Percentiles rank a stretch among this genome's conserved stretches.
phyloP scores from a whole-genome alignment of 2,888 invertebrate genomes.

The Dolichopus griseipennis region DNA sequence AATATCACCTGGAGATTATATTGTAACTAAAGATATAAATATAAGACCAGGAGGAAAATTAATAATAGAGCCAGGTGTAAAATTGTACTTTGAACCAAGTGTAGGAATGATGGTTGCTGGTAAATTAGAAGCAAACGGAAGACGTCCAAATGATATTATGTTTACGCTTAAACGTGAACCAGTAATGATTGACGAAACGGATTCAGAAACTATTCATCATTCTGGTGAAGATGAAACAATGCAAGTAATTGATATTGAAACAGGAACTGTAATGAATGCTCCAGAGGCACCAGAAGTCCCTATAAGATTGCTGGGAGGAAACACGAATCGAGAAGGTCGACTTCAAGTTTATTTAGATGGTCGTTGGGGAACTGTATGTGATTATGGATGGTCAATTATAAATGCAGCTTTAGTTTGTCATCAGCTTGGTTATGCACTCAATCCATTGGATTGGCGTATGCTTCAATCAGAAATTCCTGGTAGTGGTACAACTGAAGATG shows the following conservation, averaged over 20 bases:
- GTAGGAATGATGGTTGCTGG: slow-evolving; percentile 97
- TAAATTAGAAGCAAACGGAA: slow-evolving; percentile 72
- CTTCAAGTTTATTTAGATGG: slow-evolving; percentile 74
- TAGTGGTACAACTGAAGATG: slow-evolving; percentile 66
- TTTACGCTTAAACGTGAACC: slow-evolving; percentile 72
- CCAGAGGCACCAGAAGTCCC: slow-evolving; percentile 54
- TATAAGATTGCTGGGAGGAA: slow-evolving; percentile 73
- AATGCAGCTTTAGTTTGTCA: slow-evolving; percentile 92
- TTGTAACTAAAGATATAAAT: slow-evolving; percentile 89
- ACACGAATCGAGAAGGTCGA: slow-evolving; percentile 74
- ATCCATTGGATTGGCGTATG: slow-evolving; percentile 84
- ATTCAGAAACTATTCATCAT: slow-evolving; percentile 53
- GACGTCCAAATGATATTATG: slow-evolving; percentile 67
- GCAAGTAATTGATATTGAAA: slow-evolving; percentile 46
- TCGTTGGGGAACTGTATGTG: slow-evolving; percentile 96
- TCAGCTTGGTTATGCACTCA: slow-evolving; percentile 84
- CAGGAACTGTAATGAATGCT: slow-evolving; percentile 51
- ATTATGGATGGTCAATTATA: slow-evolving; percentile 87
- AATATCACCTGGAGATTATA: slow-evolving; percentile 74
- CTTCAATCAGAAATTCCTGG: slow-evolving; percentile 73
- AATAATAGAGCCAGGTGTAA: slow-evolving; percentile 79
- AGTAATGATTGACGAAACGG: slow-evolving; percentile 54
- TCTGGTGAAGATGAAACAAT: slow-evolving; percentile 39
- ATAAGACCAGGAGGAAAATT: slow-evolving; percentile 88
- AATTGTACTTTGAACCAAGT: slow-evolving; percentile 79